A percentile compares a stretch with the other conserved stretches of the same genome.
Evolutionary conservation across 2,888 invertebrate genomes (phyloP).

Genomic region (Hoplodrina blanda): DNA sequence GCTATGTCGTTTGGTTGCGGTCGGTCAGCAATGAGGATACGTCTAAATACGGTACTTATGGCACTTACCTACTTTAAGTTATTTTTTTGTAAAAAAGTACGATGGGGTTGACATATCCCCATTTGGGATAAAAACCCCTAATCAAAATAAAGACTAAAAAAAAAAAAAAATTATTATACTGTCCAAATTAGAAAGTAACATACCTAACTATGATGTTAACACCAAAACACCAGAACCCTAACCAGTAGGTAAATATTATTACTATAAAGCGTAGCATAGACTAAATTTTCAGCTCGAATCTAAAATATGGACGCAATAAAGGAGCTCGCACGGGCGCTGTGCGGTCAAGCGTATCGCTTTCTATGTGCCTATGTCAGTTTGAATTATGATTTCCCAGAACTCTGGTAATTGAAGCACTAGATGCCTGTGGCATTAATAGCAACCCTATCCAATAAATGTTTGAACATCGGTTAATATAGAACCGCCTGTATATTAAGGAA

Average conservation of each 20-base stretch:
- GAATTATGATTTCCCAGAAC: background rate
- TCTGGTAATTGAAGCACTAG: background rate
- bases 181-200: no score
- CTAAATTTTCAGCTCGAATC: background rate
- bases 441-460: background rate
- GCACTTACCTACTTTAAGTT: no score
- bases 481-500: background rate
- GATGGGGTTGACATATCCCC: no score
- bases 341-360: background rate
- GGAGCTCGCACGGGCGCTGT: background rate
- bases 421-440: background rate
- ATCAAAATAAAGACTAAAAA: no score
- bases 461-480: background rate
- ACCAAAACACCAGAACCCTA: background rate
- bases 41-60: no score
- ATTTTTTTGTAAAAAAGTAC: no score
- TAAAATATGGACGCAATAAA: slow-evolving; percentile 5
- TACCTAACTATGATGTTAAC: no score
- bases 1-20: no score
- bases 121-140: no score
- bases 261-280: background rate
- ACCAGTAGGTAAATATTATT: background rate
- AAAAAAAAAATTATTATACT: no score
- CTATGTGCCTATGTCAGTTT: slow-evolving; percentile 5
- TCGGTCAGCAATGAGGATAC: no score